Conservation (phyloP, 1,140 invertebrate genomes). For the Cephus cinctus region DNA sequence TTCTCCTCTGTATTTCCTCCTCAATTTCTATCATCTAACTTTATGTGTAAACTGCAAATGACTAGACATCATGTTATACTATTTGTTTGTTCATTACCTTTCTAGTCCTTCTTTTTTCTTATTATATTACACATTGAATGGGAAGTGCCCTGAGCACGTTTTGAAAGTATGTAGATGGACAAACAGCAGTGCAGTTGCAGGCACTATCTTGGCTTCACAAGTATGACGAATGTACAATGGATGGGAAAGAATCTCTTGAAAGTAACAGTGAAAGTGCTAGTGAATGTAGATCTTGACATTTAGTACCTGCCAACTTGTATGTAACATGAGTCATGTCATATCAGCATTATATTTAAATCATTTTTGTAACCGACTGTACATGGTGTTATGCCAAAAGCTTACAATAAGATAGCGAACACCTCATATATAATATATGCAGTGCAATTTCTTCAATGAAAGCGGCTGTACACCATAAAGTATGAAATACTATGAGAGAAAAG, state of each 20-base stretch:
- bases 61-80: constrained; percentile 29
- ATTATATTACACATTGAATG: constrained; percentile 9
- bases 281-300: background rate
- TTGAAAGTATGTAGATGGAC: constrained; percentile 7
- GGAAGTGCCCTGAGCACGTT: background rate
- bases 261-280: background rate
- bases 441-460: no score
- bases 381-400: no score
- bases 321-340: constrained; percentile 45
- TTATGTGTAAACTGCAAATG: constrained; percentile 20
- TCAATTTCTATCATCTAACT: background rate
- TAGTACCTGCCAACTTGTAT: constrained; percentile 38
- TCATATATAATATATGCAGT: no score
- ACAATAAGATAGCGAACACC: no score
- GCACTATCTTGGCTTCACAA: no score
- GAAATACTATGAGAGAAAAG: no score
- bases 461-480: no score
- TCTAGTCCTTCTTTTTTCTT: constrained; percentile 1
- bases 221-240: no score
- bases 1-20: background rate
- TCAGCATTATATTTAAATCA: no score
- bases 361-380: no score
- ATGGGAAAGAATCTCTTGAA: background rate
- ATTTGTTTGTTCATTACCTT: constrained; percentile 10
- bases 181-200: constrained; percentile 12